phyloP scores from a whole-genome alignment of 1,140 invertebrate species.

The Phymastichus coffea region DNA sequence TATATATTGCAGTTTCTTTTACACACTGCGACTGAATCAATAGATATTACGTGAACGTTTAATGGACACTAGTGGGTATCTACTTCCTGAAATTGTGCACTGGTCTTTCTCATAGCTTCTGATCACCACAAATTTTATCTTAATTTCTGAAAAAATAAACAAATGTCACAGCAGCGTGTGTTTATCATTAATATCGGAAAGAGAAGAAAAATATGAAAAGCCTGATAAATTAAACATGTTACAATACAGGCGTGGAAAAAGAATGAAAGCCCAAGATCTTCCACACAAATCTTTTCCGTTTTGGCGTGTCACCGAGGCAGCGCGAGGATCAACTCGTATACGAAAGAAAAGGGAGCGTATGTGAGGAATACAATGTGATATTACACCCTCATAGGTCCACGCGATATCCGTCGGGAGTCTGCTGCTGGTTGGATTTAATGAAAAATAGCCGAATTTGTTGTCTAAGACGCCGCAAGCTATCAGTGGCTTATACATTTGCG shows the following conservation, averaged over 20 bases:
- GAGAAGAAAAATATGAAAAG: no score
- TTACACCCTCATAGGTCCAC: conserved; percentile 32
- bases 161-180: no score
- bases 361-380: conserved; percentile 43
- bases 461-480: conserved; percentile 31
- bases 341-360: conserved; percentile 28
- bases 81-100: no score
- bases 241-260: no score
- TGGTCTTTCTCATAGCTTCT: no score
- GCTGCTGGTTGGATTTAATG: conserved; percentile 46
- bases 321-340: neutral
- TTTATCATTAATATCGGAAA: no score
- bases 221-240: conserved; percentile 23
- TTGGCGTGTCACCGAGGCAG: conserved; percentile 4
- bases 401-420: conserved; percentile 23
- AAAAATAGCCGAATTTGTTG: conserved; percentile 50
- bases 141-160: no score
- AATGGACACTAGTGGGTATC: no score
- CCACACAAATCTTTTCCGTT: conserved; percentile 10
- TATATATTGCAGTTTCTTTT: conserved; percentile 10
- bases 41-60: neutral
- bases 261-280: no score
- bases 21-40: neutral
- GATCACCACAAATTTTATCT: no score
- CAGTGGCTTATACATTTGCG: conserved; percentile 9